These are phyloP conservation scores for Pangasius djambal DNA, from an alignment of 2,797 vertebrate species.

Conservation along the genomic window DNA sequence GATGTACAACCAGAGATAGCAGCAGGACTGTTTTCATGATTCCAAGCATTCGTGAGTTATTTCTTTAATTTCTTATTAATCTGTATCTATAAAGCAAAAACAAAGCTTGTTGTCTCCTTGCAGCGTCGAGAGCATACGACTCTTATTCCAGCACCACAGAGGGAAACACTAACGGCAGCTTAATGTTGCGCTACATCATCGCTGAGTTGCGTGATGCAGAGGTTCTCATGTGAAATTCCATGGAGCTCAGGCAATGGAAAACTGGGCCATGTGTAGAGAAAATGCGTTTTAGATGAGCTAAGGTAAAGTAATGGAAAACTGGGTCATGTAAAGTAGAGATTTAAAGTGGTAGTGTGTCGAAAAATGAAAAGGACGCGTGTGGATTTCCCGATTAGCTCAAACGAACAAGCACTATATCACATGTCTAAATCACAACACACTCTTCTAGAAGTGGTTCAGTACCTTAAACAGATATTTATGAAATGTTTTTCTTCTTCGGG, in stretches of 20 bases:
- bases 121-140: background rate
- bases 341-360: background rate
- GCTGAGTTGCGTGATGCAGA: slow-evolving; percentile 21
- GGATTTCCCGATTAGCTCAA: background rate
- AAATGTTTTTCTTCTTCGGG: background rate
- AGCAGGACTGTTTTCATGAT: background rate
- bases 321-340: slow-evolving; percentile 18
- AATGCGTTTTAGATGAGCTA: slow-evolving; percentile 14
- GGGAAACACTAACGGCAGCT: slow-evolving; percentile 17
- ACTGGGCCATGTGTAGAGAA: slow-evolving; percentile 19
- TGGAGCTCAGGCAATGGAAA: background rate
- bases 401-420: background rate
- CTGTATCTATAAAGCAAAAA: background rate
- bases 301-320: slow-evolving; percentile 22
- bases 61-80: background rate
- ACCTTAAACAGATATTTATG: background rate
- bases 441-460: background rate
- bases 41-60: background rate
- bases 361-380: background rate
- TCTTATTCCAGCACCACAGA: background rate
- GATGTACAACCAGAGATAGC: background rate
- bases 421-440: background rate
- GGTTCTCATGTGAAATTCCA: slow-evolving; percentile 17
- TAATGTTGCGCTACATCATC: slow-evolving; percentile 10
- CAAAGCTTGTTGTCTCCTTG: background rate